Base-by-base conservation (phyloP, 2,797 vertebrate species). In the Lateolabrax maculatus region DNA sequence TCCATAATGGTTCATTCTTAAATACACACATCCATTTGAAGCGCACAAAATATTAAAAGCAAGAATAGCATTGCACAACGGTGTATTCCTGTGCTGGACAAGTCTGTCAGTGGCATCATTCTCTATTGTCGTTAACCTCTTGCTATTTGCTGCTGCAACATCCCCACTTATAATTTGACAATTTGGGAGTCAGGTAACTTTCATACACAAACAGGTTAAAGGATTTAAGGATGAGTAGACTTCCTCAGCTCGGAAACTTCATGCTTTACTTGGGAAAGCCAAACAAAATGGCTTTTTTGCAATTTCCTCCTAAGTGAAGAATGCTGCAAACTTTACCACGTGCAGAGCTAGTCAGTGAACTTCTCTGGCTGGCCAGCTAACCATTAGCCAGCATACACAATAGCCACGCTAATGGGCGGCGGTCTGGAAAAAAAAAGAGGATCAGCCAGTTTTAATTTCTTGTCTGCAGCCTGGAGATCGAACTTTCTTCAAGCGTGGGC, bases 1-100 rank as follows among this genome's bases (percentile, higher is more conserved):
- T 18, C 41, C 15, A 0, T 52, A 25, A 80, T 69, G 31, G 55
- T 60, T 74, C 8, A 39, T 39, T 57, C 55, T 29, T 51, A 63
- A 60, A 75, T 37, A 34, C 16, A 39, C 19, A 34, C 16, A 39
- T 15, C 29, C n/a, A 29, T 2, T 60, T 49, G 46, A 10, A 58
- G 34, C 21, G 16, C 23, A 69, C 37, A 46, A 11, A 7, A 27
- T 46, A 46, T 57, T 39, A 39, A 55, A 76, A 52, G 41, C 29
- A 39, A 57, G 55, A 57, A 36, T 18, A 23, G 27, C 29, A 44
- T 18, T 27, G 23, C 10, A 58, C 43, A 34, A 23, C 10, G 56
- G 27, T 61, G 15, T 43, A 16, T 39, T 23, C 19, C 43, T 58
- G 41, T 65, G 53, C 36, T 49, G 5, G 13, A n/a, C 5, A 49